Base-by-base conservation (phyloP, 1,140 invertebrate species). In the Halotydeus destructor region DNA sequence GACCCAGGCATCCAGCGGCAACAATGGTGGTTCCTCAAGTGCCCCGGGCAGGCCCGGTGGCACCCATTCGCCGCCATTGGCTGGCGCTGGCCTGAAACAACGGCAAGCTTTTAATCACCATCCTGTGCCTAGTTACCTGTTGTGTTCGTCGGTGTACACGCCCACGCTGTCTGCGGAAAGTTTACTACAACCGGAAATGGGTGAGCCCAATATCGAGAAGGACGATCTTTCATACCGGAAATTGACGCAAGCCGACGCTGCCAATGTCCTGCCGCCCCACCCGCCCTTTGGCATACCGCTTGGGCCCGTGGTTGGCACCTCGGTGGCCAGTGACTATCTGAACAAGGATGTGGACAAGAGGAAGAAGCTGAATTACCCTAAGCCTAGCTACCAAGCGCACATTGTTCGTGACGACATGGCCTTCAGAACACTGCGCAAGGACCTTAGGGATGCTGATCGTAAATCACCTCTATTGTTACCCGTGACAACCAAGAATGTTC, bases 271-370 rank as follows among this genome's bases (percentile, higher is more conserved):
- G 1, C 78, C 84, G 42, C 77, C 76, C 5, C 81, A 85, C 54
- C 81, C 79, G 21, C 79, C 78, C 1, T 86, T 88, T 57, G 82
- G 82, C 12, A 85, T 88, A 36, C 81, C 82, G 0, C 52, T 85
- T 8, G 76, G 76, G 4, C 80, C 78, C 6, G 69, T 82, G 4
- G 67, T 76, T 0, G 66, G 23, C 12, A 37, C 39, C 6, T 37
- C 75, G 14, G 68, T 79, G 0, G 70, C 74, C 36, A 77, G 70
- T 46, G 79, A 86, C 55, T 88, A 88, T 53, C 62, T 86, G 28
- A 79, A 84, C 51, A 72, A 72, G 14, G 36, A 44, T 24, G 18
- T 24, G 21, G 44, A 43, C 42, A 30, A 30, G 8, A 8, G 27
- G 14, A 30, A 30, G 14, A 30, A 14, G 14, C 8, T 30, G 14